Conservation (phyloP, 2,888 invertebrate genomes). For the Cephus spinipes region DNA sequence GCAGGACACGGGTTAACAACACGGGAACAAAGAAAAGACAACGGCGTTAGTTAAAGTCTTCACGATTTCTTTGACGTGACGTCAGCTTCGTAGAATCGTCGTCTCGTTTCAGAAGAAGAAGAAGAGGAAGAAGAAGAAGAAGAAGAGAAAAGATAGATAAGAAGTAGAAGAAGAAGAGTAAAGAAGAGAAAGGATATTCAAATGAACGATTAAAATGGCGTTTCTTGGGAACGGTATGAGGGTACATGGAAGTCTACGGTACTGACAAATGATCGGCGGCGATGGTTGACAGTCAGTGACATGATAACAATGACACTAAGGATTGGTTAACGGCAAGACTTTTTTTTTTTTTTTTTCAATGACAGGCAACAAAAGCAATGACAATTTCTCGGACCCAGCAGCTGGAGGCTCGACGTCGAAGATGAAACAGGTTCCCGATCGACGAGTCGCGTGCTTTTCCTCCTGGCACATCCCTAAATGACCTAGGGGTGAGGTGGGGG, state of each 20-base stretch:
- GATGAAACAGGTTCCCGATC: constrained; percentile 41
- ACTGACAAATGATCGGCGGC: background rate
- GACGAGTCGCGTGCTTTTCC: constrained; percentile 38
- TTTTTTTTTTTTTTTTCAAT: background rate
- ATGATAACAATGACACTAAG: background rate
- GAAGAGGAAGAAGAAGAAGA: constrained; percentile 31
- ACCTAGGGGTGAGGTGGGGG: constrained; percentile 31
- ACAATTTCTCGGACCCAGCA: constrained; percentile 6
- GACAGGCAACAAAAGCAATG: background rate
- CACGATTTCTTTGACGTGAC: constrained; percentile 7
- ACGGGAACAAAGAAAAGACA: constrained; percentile 77
- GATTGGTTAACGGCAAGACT: background rate
- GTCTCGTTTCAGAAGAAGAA: constrained; percentile 11
- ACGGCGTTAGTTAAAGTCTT: constrained; percentile 76
- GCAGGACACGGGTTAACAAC: constrained; percentile 68
- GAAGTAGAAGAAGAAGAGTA: constrained; percentile 37
- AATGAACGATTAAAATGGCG: background rate
- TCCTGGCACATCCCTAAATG: constrained; percentile 42
- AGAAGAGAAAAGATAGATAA: constrained; percentile 34
- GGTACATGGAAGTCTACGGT: background rate
- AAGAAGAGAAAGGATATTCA: constrained; percentile 22
- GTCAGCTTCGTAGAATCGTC: background rate
- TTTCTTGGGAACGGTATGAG: background rate
- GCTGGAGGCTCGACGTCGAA: constrained; percentile 52
- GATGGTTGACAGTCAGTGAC: background rate